phyloP scores from a whole-genome alignment of 2,797 vertebrate species.

The Micropoecilia bifurca region DNA sequence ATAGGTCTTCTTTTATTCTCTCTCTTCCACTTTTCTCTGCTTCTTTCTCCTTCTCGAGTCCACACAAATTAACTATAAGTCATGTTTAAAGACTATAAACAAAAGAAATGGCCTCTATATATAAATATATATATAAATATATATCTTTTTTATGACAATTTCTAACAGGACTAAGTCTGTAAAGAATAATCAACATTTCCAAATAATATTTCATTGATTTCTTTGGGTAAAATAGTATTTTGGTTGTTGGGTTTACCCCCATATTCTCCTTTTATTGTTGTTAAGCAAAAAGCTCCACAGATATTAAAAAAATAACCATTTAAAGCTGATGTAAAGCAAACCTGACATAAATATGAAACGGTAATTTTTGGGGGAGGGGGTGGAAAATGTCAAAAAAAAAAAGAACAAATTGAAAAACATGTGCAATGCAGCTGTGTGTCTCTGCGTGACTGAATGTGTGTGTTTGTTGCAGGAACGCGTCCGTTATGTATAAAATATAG shows the following conservation, averaged over 20 bases:
- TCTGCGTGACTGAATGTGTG: constrained; percentile 53
- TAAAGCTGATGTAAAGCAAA: constrained; percentile 49
- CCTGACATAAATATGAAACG: constrained; percentile 42
- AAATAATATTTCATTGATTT: constrained; percentile 71
- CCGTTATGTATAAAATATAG: constrained; percentile 54
- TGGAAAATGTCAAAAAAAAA: background rate
- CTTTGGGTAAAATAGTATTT: constrained; percentile 68
- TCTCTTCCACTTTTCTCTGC: constrained; percentile 72
- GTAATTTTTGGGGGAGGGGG: constrained; percentile 20
- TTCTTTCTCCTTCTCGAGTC: constrained; percentile 71
- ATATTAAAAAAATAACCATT: constrained; percentile 32
- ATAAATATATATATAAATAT: constrained; percentile 73
- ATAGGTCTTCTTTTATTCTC: constrained; percentile 73
- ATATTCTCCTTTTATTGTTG: constrained; percentile 69
- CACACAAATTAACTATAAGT: constrained; percentile 71
- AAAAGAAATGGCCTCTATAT: constrained; percentile 73
- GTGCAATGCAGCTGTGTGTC: constrained; percentile 70
- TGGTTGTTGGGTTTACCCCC: constrained; percentile 69
- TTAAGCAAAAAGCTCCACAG: constrained; percentile 48
- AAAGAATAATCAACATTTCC: constrained; percentile 70
- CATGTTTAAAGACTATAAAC: constrained; percentile 65
- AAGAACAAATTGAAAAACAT: constrained; percentile 44
- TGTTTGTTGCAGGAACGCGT: constrained; percentile 33
- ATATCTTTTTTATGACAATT: constrained; percentile 83
- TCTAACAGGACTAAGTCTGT: constrained; percentile 79